Conservation (phyloP, 2,797 vertebrate genomes). For the Periophthalmus magnuspinnatus region DNA sequence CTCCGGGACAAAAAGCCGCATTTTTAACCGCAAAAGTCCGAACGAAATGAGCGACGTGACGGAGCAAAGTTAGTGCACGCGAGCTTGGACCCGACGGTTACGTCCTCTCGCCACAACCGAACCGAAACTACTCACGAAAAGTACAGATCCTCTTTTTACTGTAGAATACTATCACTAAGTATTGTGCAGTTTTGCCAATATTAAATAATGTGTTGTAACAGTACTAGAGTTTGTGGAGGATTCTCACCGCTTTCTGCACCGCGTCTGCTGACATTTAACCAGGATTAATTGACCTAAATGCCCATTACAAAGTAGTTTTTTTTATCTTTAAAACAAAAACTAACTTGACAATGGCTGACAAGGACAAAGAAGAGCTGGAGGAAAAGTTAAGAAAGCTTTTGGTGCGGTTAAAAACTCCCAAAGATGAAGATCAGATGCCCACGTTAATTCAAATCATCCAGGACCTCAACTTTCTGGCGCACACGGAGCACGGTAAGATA, state of each 20-base stretch:
- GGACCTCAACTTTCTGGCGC: slow-evolving; percentile 85
- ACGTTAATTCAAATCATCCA: slow-evolving; percentile 88
- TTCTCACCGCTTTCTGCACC: background rate
- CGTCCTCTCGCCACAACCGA: slow-evolving; percentile 3
- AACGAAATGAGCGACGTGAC: slow-evolving; percentile 27
- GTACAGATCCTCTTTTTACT: slow-evolving; percentile 16
- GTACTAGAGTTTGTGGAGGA: background rate
- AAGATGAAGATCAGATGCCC: slow-evolving; percentile 82
- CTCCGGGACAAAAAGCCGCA: background rate
- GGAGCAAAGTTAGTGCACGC: slow-evolving; percentile 24
- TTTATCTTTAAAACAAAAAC: background rate
- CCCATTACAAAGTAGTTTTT: slow-evolving; percentile 10
- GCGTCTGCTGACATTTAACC: slow-evolving; percentile 8
- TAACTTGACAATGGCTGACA: slow-evolving; percentile 67
- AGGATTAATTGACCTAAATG: slow-evolving; percentile 29
- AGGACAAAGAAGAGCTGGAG: slow-evolving; percentile 69
- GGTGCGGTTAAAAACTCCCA: slow-evolving; percentile 83
- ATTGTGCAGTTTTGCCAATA: background rate
- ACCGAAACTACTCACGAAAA: slow-evolving; percentile 26
- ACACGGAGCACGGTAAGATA: slow-evolving; percentile 83
- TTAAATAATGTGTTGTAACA: background rate
- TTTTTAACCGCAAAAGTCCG: background rate
- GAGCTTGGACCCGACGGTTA: slow-evolving; percentile 24
- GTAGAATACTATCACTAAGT: background rate
- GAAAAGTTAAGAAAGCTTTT: slow-evolving; percentile 85